Evolutionary conservation across 2,797 vertebrate genomes (phyloP).

Genomic region (Sphenopsis melanotis): DNA sequence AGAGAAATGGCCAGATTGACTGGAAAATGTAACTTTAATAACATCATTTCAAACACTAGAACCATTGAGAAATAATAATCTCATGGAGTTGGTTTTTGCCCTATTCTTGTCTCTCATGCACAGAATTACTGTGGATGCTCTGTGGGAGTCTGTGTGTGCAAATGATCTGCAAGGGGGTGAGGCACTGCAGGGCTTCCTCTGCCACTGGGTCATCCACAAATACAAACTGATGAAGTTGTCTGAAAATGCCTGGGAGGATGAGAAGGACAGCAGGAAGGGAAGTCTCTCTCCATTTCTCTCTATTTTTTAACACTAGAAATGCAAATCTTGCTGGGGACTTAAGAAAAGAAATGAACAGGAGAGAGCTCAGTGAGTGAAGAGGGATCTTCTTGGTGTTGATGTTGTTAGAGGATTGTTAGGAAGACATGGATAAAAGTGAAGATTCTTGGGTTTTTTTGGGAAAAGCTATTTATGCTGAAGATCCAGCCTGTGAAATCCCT

Average conservation of each 20-base stretch:
- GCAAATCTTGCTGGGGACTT: background rate
- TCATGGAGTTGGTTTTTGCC: background rate
- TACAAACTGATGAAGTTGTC: background rate
- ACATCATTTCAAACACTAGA: constrained; percentile 1
- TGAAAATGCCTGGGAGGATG: background rate
- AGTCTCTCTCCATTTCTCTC: background rate
- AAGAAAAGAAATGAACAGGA: background rate
- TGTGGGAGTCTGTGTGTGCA: background rate
- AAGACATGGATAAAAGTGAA: background rate
- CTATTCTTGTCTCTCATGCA: background rate
- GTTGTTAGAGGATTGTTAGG: background rate
- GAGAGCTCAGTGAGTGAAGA: background rate
- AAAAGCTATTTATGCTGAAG: background rate
- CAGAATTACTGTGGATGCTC: background rate
- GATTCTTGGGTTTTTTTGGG: background rate
- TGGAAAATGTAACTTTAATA: constrained; percentile 56
- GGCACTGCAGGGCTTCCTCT: background rate
- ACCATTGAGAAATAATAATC: constrained; percentile 9
- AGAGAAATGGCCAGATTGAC: constrained; percentile 48
- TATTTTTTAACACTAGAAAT: background rate
- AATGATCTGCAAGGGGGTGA: background rate
- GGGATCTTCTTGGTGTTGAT: background rate
- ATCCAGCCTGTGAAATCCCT: background rate
- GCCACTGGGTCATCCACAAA: background rate
- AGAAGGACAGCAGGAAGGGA: background rate